Conservation (phyloP, 2,888 invertebrate genomes). For the Agonopterix arenella region DNA sequence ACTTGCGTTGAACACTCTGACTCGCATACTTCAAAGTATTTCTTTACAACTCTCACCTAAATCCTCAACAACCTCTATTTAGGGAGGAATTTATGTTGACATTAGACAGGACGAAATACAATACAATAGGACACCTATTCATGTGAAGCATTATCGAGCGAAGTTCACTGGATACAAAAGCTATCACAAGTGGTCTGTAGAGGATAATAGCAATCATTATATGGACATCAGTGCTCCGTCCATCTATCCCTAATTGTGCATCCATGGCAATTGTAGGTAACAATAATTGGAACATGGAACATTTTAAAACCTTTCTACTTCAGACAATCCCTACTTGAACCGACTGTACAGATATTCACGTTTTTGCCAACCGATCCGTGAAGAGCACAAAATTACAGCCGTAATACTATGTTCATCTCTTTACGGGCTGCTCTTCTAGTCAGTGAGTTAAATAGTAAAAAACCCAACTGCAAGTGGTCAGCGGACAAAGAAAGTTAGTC, state of each 20-base stretch:
- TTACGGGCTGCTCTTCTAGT: constrained; percentile 16
- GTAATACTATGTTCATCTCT: constrained; percentile 14
- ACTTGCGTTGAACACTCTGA: too few relatives aligned
- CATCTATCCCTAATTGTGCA: constrained; percentile 34
- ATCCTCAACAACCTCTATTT: too few relatives aligned
- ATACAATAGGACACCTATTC: constrained; percentile 3
- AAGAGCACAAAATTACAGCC: constrained; percentile 23
- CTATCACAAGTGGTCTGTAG: constrained; percentile 28
- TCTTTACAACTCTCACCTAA: too few relatives aligned
- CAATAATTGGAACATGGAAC: constrained; percentile 18
- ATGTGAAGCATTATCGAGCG: constrained; percentile 14
- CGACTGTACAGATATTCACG: constrained; percentile 29
- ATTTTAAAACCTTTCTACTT: constrained; percentile 16
- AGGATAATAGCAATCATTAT: constrained; percentile 45
- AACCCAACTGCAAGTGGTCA: constrained; percentile 53
- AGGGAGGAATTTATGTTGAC: too few relatives aligned
- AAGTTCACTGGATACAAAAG: constrained; percentile 27
- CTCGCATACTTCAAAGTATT: too few relatives aligned
- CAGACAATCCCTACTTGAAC: constrained; percentile 33
- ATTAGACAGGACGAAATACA: constrained; percentile 4
- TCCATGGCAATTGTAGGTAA: constrained; percentile 33
- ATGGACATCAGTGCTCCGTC: constrained; percentile 46
- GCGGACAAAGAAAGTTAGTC: constrained; percentile 62
- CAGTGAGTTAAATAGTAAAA: constrained; percentile 60
- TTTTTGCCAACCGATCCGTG: constrained; percentile 25